Conservation (phyloP, 2,113 vertebrate genomes). For the Salvelinus alpinus region DNA sequence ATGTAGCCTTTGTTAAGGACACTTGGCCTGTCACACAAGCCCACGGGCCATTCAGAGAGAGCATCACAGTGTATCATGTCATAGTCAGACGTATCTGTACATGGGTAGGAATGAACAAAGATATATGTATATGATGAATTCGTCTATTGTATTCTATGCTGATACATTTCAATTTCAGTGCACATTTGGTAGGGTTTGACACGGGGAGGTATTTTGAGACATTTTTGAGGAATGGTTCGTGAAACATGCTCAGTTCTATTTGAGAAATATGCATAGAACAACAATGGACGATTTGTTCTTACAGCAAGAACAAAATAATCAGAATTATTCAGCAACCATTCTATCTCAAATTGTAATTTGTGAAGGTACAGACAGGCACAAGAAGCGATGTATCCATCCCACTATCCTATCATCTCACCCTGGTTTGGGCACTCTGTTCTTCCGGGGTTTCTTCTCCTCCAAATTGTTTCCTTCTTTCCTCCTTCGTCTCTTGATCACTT, state of each 20-base stretch:
- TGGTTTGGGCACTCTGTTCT: conserved; percentile 85
- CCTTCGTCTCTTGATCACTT: conserved; percentile 85
- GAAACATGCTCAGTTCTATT: too few species aligned
- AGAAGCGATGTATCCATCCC: neutral
- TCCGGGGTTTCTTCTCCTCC: conserved; percentile 88
- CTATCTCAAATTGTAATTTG: too few species aligned
- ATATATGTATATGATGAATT: conserved; percentile 12
- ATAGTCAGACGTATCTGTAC: conserved; percentile 21
- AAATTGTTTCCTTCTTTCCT: conserved; percentile 85
- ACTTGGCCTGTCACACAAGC: conserved; percentile 32
- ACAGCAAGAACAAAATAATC: too few species aligned
- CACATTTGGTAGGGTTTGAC: conserved; percentile 22
- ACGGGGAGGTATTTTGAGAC: neutral
- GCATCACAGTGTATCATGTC: conserved; percentile 40
- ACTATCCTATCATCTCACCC: conserved; percentile 73
- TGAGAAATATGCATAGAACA: neutral
- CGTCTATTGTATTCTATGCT: too few species aligned
- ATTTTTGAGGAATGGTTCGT: too few species aligned
- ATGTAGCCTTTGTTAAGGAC: conserved; percentile 48
- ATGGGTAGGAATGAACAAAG: conserved; percentile 22
- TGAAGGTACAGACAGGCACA: neutral
- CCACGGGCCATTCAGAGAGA: conserved; percentile 43
- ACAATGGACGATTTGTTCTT: neutral
- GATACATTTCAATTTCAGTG: conserved; percentile 4
- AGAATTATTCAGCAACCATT: too few species aligned